Base-by-base conservation (phyloP, 2,113 vertebrate genomes). In the Percopsis transmontana region DNA sequence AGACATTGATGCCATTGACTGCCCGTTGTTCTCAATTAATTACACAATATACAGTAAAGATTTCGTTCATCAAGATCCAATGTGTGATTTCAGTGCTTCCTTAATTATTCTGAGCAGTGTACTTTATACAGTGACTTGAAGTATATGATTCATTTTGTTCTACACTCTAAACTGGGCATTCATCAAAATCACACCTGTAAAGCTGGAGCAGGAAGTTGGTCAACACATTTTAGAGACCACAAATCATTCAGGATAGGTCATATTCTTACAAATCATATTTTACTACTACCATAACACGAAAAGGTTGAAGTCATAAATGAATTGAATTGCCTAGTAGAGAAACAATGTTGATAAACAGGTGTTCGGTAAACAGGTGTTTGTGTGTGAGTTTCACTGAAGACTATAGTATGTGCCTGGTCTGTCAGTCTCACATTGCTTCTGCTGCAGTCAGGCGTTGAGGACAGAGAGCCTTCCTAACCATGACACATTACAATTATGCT, bases 401-500 rank as follows among this genome's bases (percentile, higher is more conserved):
- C 53, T 55, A 67, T 8, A 64, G 48, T 45, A 62, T 50, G 47
- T 53, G 15, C 57, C 4, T 48, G 51, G 40, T 76, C 61, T 66
- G 55, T 60, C 73, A 72, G 52, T 55, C 48, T 70, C 24, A 44
- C 42, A n/a, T 80, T 63, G 72, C 76, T 73, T 74, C 71, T 44
- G 76, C 54, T 72, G 72, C 76, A 71, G 72, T 42, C 64, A 66
- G 13, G 20, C 58, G 55, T 18, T 64, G 45, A 70, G 66, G 73
- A 83, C 74, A 79, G 62, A 79, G 66, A 66, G 56, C 48, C 65
- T 83, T 51, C 67, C 70, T 68, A 76, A 61, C 66, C 76, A 70
- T 80, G 77, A 78, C 74, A 79, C 72, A 81, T 80, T 80, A 82
- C 68, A 81, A 76, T 81, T 87, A 81, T 74, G 76, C 81, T 86